A percentile compares a stretch with the other conserved stretches of the same genome.
These are phyloP conservation scores for Lepus townsendii DNA, from an alignment of 2,797 vertebrate species.

Conservation along the genomic window DNA sequence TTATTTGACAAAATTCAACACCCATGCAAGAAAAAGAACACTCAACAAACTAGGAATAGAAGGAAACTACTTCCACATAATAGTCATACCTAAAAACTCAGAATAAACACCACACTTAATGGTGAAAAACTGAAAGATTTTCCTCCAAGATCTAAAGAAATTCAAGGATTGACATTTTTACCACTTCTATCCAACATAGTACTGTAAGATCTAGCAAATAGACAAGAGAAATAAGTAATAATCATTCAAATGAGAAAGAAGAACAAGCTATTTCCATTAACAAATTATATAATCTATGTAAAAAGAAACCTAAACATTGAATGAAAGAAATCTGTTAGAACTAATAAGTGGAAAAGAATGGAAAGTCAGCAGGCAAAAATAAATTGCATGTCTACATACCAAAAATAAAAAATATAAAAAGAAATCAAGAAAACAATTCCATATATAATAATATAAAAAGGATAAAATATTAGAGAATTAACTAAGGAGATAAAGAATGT, in stretches of 20 bases:
- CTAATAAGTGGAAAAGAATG: not conserved
- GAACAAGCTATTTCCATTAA: not conserved
- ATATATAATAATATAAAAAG: not conserved
- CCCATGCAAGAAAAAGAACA: not conserved
- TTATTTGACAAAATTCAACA: not conserved
- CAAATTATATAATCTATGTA: not conserved
- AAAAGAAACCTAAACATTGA: not conserved
- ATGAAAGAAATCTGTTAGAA: not conserved
- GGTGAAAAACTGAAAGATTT: not conserved
- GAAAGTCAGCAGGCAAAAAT: not conserved
- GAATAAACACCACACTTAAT: not conserved
- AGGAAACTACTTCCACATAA: not conserved
- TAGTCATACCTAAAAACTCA: not conserved
- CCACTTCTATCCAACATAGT: not conserved
- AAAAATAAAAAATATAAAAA: not conserved
- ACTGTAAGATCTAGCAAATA: not conserved
- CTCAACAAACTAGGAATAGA: not conserved
- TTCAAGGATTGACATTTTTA: too few relatives aligned
- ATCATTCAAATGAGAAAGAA: not conserved
- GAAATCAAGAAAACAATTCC: not conserved
- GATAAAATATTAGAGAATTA: not conserved
- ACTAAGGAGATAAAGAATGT: not conserved
- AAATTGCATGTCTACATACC: not conserved
- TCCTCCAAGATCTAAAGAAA: not conserved
- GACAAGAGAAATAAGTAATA: not conserved